These are phyloP conservation scores for Bombylius major DNA, from an alignment of 2,888 invertebrate genomes.

Conservation along the genomic window DNA sequence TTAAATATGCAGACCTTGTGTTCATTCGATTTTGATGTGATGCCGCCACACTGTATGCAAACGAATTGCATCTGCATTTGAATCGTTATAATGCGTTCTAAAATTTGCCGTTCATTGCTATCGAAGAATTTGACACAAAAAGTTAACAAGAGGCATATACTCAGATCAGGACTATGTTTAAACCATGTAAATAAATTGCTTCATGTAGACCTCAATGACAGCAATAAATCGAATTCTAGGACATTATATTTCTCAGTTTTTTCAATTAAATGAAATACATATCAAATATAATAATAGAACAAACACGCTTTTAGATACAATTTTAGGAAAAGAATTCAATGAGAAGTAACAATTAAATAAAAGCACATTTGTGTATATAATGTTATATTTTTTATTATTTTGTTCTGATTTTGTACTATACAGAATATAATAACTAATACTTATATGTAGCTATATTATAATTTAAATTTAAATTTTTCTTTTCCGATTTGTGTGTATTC, in stretches of 20 bases:
- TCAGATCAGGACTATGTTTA: background rate
- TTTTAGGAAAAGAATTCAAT: no score
- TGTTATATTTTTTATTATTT: no score
- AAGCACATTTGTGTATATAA: no score
- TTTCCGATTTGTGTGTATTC: no score
- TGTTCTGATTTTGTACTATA: no score
- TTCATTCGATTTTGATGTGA: background rate
- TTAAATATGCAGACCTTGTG: background rate
- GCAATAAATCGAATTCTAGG: constrained; percentile 7
- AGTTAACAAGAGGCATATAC: constrained; percentile 4
- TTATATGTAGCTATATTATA: no score
- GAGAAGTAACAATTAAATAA: no score
- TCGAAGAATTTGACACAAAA: constrained; percentile 5
- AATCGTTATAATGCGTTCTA: background rate
- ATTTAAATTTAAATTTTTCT: no score
- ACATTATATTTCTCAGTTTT: constrained; percentile 1
- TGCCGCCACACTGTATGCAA: constrained; percentile 6
- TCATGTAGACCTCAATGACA: constrained; percentile 7
- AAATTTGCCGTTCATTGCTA: background rate
- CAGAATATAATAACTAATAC: no score
- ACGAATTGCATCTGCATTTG: background rate
- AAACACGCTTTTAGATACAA: no score
- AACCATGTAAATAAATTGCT: constrained; percentile 6
- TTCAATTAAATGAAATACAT: background rate
- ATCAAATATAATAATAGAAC: no score